These are phyloP conservation scores for Psilopogon haemacephalus DNA, from an alignment of 2,113 vertebrate species.

Conservation along the genomic window DNA sequence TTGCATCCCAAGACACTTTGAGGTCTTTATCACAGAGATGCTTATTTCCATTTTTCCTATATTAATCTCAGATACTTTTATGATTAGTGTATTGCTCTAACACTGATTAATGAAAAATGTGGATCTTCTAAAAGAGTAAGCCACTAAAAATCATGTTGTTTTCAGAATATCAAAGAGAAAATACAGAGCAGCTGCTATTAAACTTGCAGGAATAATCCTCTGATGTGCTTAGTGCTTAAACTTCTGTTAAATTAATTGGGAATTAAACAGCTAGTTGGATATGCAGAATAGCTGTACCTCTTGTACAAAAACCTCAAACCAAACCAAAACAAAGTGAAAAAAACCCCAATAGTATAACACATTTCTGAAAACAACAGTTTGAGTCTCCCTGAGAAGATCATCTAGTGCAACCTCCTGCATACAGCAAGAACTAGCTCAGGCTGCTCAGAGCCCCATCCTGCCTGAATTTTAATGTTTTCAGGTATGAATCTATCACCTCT, in stretches of 20 bases:
- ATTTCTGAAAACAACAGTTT: neutral
- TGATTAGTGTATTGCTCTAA: neutral
- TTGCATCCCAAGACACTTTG: neutral
- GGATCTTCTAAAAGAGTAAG: conserved; percentile 12
- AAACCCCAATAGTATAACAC: neutral
- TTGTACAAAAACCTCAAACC: neutral
- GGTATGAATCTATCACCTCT: neutral
- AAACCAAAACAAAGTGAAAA: neutral
- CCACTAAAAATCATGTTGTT: conserved; percentile 17
- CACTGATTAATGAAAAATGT: conserved; percentile 38
- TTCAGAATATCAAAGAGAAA: conserved; percentile 33
- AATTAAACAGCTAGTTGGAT: neutral
- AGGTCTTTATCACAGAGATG: neutral
- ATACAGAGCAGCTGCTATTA: neutral
- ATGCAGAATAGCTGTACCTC: neutral
- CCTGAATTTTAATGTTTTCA: neutral
- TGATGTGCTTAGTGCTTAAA: neutral
- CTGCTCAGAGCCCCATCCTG: accelerated
- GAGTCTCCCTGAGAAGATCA: neutral
- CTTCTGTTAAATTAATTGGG: neutral
- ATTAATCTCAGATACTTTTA: neutral
- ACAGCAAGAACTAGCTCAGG: neutral
- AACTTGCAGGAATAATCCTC: neutral
- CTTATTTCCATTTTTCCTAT: conserved; percentile 38
- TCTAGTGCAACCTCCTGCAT: neutral